Evolutionary conservation across 2,797 vertebrate genomes (phyloP).

Genomic region (Leptoclinus maculatus): DNA sequence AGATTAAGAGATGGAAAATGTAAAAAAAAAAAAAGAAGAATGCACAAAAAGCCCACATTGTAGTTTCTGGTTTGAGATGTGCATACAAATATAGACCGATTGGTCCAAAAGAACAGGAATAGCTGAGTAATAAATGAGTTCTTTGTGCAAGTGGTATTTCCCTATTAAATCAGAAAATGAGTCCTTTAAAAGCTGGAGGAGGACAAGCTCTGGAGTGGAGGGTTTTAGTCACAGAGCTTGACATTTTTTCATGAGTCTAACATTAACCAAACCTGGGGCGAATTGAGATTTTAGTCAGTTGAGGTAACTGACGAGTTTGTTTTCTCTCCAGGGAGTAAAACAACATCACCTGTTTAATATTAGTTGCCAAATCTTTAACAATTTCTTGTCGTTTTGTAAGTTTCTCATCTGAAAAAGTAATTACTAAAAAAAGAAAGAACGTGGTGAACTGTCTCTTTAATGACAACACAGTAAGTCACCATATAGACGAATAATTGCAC

Average conservation of each 20-base stretch:
- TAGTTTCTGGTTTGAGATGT: constrained; percentile 12
- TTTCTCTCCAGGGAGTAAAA: neutral
- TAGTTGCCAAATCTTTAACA: neutral
- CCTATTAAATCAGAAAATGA: constrained; percentile 40
- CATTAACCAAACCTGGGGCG: constrained; percentile 14
- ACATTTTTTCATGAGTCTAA: constrained; percentile 32
- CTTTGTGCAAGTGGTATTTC: constrained; percentile 26
- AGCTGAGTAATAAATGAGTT: constrained; percentile 44
- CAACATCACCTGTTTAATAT: neutral
- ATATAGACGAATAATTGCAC: neutral
- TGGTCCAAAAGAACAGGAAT: constrained; percentile 22
- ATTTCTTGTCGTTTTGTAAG: neutral
- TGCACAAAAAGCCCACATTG: neutral
- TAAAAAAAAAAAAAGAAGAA: neutral
- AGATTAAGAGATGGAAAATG: neutral
- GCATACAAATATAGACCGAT: constrained; percentile 27
- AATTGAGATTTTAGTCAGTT: constrained; percentile 6
- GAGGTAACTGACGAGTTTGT: neutral
- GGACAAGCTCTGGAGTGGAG: constrained; percentile 22
- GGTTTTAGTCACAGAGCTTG: constrained; percentile 38
- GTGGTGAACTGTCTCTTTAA: neutral
- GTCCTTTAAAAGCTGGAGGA: constrained; percentile 12
- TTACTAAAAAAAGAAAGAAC: neutral
- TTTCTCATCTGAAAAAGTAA: neutral
- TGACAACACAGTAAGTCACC: neutral